Conservation (phyloP, 1,140 invertebrate genomes). For the Drusus annulatus region DNA sequence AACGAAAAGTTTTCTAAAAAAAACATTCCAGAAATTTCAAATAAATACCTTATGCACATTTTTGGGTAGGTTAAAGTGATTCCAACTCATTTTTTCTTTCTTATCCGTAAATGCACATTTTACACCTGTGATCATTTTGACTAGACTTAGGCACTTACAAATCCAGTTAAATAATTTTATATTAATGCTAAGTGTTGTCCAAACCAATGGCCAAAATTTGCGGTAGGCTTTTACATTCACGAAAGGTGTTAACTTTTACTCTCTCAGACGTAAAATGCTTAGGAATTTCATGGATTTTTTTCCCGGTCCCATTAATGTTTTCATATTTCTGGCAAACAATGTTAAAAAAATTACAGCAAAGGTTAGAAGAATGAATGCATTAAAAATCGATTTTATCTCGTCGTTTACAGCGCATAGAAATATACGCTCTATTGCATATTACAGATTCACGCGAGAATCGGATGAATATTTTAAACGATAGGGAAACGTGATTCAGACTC, state of each 20-base stretch:
- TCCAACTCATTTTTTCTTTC: too few species aligned
- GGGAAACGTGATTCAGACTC: background rate
- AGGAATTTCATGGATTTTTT: constrained; percentile 28
- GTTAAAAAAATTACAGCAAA: too few species aligned
- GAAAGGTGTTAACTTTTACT: constrained; percentile 50
- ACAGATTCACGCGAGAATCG: background rate
- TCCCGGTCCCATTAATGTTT: background rate
- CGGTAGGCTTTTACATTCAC: constrained; percentile 34
- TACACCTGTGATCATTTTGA: background rate
- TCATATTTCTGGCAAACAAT: too few species aligned
- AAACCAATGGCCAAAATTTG: constrained; percentile 23
- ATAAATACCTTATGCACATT: too few species aligned
- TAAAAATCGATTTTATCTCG: constrained; percentile 51
- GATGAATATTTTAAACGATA: constrained; percentile 26
- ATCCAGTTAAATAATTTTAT: constrained; percentile 1
- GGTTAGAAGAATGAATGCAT: constrained; percentile 46
- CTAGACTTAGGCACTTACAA: constrained; percentile 1
- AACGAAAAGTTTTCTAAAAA: too few species aligned
- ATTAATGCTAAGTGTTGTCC: background rate
- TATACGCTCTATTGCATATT: background rate
- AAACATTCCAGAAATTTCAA: too few species aligned
- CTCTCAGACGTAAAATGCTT: constrained; percentile 42
- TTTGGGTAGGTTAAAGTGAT: too few species aligned
- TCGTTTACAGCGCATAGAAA: constrained; percentile 11
- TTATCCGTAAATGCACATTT: background rate